Base-by-base conservation (phyloP, 2,113 vertebrate genomes). In the Vireo altiloquus region DNA sequence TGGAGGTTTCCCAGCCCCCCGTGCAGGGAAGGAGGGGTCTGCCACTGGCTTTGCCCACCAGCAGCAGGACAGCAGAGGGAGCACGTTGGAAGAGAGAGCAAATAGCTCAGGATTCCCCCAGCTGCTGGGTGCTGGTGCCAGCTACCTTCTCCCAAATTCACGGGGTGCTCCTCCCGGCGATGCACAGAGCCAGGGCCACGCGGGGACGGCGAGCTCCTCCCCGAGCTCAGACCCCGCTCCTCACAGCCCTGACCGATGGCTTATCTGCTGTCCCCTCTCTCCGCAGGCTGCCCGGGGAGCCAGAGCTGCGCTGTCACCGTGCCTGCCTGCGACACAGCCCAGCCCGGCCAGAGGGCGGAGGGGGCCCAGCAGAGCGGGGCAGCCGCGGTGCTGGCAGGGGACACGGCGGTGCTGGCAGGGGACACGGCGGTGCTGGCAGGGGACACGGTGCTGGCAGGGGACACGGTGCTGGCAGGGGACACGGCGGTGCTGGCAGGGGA, bases 361-460 rank as follows among this genome's bases (percentile, higher is more conserved):
- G 96, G 86, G 98, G 97, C 94, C 20, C 92, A 98, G 74, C 97
- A 97, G 66, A 60, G 88, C 33, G n/a, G 87, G 83, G 81, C 92
- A 10, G 37, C 96, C 24, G 49, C 40, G 40, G 40, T 14, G 40
- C 11, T 42, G 39, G 39, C 39, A 40, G 39, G 39, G 39, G 39
- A 40, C 39, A 13, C 39, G 39, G 39, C 13, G 39, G 39, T 40
- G n/a, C n/a, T 89, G 68, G 50, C 27, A 4, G 92, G 74, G 4
- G 98, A 98, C 30, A 97, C 94, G 0, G 56, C n/a, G n/a, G n/a
- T n/a, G n/a, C n/a, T n/a, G 40, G 40, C 40, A 42, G 40, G 40
- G 13, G 40, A 42, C 40, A 14, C 77, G 2, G 59, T 42, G 0
- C 50, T 89, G 68, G 50, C 27, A 4, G 92, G 74, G 4, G 98